Conservation (phyloP, 2,113 vertebrate species). For the Fulica atra region DNA sequence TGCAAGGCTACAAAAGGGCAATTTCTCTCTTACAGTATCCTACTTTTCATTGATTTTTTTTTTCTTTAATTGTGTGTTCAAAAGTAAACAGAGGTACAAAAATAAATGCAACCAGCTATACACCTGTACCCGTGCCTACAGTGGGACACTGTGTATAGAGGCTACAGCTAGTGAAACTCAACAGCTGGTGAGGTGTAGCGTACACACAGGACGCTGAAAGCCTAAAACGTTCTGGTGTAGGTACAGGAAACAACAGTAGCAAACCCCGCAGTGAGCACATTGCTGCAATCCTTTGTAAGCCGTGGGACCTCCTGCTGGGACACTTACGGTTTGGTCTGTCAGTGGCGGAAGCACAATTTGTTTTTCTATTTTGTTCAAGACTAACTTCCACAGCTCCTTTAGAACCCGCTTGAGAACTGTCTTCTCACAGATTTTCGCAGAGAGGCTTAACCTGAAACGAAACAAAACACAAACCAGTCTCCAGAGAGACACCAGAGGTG, state of each 20-base stretch:
- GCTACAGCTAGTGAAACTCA: neutral
- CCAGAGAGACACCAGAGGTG: neutral
- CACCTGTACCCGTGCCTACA: neutral
- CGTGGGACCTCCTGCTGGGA: neutral
- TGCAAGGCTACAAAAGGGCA: neutral
- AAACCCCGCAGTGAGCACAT: neutral
- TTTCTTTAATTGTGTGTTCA: neutral
- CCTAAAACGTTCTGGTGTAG: too few relatives aligned
- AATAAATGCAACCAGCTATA: neutral
- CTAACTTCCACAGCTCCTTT: constrained; percentile 96
- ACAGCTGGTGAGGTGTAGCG: neutral
- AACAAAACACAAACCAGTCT: neutral
- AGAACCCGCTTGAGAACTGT: constrained; percentile 94
- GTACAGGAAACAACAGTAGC: neutral
- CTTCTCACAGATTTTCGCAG: constrained; percentile 99
- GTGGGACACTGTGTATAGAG: neutral
- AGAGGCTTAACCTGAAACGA: constrained; percentile 88
- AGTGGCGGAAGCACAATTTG: constrained; percentile 94
- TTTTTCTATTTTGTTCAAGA: constrained; percentile 93
- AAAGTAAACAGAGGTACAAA: neutral
- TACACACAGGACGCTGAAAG: too few relatives aligned
- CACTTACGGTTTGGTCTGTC: constrained; percentile 92
- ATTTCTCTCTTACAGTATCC: neutral
- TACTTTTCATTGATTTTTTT: neutral
- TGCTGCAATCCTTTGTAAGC: neutral